A percentile compares a stretch with the other conserved stretches of the same genome.
Evolutionary conservation across 2,113 vertebrate species (phyloP).

Genomic region (Eidolon helvum): DNA sequence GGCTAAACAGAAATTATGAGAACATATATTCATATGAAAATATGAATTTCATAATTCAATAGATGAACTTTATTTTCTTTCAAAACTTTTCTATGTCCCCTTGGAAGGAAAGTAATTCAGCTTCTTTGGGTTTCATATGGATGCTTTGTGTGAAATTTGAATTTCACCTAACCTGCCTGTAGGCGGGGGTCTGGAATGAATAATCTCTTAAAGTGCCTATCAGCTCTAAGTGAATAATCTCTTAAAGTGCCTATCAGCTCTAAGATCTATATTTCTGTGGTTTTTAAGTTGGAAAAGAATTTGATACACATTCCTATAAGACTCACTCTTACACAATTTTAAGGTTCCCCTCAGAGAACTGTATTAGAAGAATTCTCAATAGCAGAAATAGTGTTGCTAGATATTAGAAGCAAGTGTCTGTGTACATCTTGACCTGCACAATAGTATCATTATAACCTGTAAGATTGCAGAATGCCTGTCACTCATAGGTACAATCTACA

Average conservation of each 20-base stretch:
- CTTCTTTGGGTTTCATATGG: background rate
- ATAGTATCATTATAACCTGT: background rate
- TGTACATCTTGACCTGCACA: background rate
- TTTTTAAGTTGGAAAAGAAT: slow-evolving; percentile 30
- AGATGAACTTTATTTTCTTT: background rate
- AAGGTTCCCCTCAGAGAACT: background rate
- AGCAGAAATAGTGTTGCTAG: background rate
- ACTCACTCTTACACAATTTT: background rate
- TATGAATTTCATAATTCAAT: background rate
- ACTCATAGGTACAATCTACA: background rate
- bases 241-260: background rate
- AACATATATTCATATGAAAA: background rate
- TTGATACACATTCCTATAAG: background rate
- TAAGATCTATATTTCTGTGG: background rate
- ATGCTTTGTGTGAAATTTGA: background rate
- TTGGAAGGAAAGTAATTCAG: background rate
- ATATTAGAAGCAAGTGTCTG: background rate
- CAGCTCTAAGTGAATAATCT: background rate
- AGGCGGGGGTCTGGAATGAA: background rate
- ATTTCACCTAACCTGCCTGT: background rate
- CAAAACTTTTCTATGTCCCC: background rate
- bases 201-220: background rate
- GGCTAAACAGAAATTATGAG: background rate
- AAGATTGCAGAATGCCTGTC: background rate
- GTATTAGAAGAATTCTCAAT: background rate